These are phyloP conservation scores for Caenorhabditis inopinata DNA, from an alignment of 1,140 invertebrate species.

Conservation along the genomic window DNA sequence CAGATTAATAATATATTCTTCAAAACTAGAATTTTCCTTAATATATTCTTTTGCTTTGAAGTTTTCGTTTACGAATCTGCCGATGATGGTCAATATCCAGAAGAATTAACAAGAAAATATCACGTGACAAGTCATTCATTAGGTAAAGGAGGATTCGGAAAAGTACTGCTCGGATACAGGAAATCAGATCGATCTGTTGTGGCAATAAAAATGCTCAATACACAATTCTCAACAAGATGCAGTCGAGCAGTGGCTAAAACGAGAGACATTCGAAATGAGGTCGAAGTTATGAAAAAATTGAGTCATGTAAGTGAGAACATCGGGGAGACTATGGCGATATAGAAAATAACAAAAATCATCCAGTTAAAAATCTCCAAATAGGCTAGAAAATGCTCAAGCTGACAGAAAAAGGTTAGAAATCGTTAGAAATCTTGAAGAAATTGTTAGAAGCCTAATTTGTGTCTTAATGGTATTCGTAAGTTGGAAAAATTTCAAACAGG, in stretches of 20 bases:
- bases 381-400: no score
- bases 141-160: slow-evolving; percentile 6
- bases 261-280: not conserved
- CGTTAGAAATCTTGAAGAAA: not conserved
- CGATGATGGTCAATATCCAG: not conserved
- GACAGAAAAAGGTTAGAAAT: not conserved
- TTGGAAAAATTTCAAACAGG: no score
- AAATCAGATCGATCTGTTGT: slow-evolving; percentile 10
- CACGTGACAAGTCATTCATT: slow-evolving; percentile 6
- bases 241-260: slow-evolving; percentile 2
- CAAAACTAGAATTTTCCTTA: no score
- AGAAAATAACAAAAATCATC: no score
- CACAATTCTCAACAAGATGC: slow-evolving; percentile 4
- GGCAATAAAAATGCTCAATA: not conserved
- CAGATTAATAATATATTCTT: no score
- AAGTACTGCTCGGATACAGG: not conserved
- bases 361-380: no score
- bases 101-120: not conserved
- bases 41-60: not conserved
- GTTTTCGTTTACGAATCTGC: slow-evolving; percentile 7
- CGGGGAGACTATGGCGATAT: no score
- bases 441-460: not conserved
- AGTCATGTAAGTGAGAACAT: not conserved
- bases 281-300: slow-evolving; percentile 12
- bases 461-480: no score